phyloP scores from a whole-genome alignment of 2,797 vertebrate species.

The Sebastes paucispinis region DNA sequence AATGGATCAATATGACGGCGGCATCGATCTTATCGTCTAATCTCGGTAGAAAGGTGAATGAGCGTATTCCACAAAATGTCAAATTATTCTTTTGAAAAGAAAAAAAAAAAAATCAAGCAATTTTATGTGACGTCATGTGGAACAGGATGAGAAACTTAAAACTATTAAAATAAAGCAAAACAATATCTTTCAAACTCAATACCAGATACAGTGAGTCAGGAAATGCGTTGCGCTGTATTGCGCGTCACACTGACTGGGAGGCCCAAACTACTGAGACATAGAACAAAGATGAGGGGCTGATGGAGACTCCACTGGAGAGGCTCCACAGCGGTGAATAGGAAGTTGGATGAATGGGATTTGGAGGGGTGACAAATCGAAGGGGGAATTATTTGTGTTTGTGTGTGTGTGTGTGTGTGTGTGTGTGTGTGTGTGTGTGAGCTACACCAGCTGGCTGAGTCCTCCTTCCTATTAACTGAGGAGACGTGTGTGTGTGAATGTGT shows the following conservation, averaged over 20 bases:
- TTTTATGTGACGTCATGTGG: neutral
- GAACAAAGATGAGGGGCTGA: conserved; percentile 57
- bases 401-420: conserved; percentile 22
- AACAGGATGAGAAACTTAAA: neutral
- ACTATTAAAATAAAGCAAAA: neutral
- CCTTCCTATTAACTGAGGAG: conserved; percentile 53
- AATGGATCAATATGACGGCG: neutral
- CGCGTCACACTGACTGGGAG: conserved; percentile 8
- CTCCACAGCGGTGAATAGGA: conserved; percentile 65
- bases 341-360: conserved; percentile 73
- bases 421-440: conserved; percentile 4
- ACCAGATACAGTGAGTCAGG: neutral
- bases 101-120: neutral
- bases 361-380: conserved; percentile 71
- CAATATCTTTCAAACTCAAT: neutral
- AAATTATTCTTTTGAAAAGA: neutral
- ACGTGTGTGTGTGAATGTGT: conserved; percentile 21
- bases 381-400: conserved; percentile 57
- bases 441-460: conserved; percentile 66
- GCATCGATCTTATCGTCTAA: neutral
- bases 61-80: neutral
- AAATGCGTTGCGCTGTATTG: neutral
- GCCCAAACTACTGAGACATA: conserved; percentile 24
- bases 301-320: conserved; percentile 59
- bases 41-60: neutral